Percentiles rank a stretch among this genome's conserved stretches.
Conservation (phyloP, 2,888 invertebrate genomes). For the Galerucella calmariensis region DNA sequence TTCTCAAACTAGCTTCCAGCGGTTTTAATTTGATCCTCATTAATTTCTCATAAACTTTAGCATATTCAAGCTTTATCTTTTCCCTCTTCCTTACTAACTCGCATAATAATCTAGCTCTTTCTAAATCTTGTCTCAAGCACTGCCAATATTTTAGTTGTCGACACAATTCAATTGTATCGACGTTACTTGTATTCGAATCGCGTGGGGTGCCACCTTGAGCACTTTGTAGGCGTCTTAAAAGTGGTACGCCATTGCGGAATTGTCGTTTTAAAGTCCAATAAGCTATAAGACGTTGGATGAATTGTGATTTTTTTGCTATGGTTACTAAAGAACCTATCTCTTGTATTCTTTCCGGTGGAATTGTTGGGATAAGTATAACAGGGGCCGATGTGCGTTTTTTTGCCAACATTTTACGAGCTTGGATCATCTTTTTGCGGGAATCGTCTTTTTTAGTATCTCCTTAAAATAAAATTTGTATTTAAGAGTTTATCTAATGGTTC, state of each 20-base stretch:
- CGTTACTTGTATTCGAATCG: constrained; percentile 60
- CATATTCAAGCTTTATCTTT: constrained; percentile 89
- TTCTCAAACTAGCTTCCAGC: constrained; percentile 80
- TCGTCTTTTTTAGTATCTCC: constrained; percentile 69
- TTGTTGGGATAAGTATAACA: constrained; percentile 92
- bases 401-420: constrained; percentile 86
- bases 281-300: constrained; percentile 89
- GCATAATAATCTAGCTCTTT: constrained; percentile 89
- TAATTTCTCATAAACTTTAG: constrained; percentile 83
- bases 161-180: constrained; percentile 79
- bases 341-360: constrained; percentile 87
- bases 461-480: constrained; percentile 16
- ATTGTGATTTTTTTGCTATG: constrained; percentile 79
- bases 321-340: constrained; percentile 85
- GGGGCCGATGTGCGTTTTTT: constrained; percentile 92
- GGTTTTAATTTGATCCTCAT: constrained; percentile 85
- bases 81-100: constrained; percentile 96
- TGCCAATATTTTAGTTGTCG: constrained; percentile 94
- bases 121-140: constrained; percentile 91
- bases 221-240: constrained; percentile 85
- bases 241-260: constrained; percentile 93
- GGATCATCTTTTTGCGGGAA: constrained; percentile 84
- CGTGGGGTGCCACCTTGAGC: constrained; percentile 58
- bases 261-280: constrained; percentile 98
- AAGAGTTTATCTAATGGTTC: not conserved